These are phyloP conservation scores for Habrosyne pyritoides DNA, from an alignment of 2,888 invertebrate species.

Conservation along the genomic window DNA sequence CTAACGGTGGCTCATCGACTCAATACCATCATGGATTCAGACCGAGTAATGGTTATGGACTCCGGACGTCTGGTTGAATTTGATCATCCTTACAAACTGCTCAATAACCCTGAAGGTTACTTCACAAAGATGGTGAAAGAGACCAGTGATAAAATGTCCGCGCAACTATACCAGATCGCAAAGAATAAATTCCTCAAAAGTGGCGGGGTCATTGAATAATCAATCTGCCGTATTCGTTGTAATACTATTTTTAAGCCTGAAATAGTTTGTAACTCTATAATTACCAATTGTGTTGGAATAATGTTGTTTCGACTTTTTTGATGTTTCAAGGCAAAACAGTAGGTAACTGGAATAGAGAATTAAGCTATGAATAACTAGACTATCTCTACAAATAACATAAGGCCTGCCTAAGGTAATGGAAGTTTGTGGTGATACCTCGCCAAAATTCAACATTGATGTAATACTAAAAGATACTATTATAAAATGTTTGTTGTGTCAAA, in stretches of 20 bases:
- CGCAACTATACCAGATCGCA: constrained; percentile 71
- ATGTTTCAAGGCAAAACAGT: background rate
- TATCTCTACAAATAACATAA: background rate
- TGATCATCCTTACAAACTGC: constrained; percentile 86
- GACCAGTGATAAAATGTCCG: constrained; percentile 84
- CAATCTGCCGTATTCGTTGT: constrained; percentile 13
- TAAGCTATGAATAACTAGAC: background rate
- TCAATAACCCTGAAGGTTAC: constrained; percentile 84
- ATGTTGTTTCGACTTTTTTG: constrained; percentile 15
- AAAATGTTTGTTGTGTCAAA: too few species aligned
- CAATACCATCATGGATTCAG: constrained; percentile 96
- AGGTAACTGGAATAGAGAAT: background rate
- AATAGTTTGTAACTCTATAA: constrained; percentile 9
- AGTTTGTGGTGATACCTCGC: too few species aligned
- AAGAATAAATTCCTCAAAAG: constrained; percentile 70
- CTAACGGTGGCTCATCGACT: constrained; percentile 95
- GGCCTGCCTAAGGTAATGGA: too few species aligned
- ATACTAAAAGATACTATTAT: too few species aligned
- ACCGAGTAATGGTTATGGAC: constrained; percentile 94
- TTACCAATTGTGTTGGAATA: constrained; percentile 26
- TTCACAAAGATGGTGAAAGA: constrained; percentile 88
- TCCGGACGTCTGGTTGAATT: constrained; percentile 90
- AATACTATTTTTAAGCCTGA: constrained; percentile 5
- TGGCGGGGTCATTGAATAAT: constrained; percentile 67
- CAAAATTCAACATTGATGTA: too few species aligned